Base-by-base conservation (phyloP, 2,113 vertebrate species). In the Pterocles burchelli region DNA sequence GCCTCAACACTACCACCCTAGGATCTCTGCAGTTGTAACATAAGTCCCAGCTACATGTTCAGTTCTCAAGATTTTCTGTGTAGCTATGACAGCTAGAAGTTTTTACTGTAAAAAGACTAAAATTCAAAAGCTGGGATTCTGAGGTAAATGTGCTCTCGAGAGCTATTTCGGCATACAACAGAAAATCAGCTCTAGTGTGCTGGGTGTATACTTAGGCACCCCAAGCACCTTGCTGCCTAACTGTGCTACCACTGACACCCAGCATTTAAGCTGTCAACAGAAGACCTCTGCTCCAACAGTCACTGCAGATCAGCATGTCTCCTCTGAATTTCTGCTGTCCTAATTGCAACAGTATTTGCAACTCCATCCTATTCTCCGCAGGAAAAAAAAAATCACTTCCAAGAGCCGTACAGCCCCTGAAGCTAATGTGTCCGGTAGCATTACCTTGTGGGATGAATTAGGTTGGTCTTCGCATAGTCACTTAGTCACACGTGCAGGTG, bases 271-370 rank as follows among this genome's bases (percentile, higher is more conserved):
- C 46, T 48, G 11, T 28, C 46, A n/a, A 1, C 22, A 38, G 34
- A 16, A 45, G n/a, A 29, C 34, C 11, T 6, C 29, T 67, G 66
- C 26, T 54, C 46, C 72, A 76, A 0, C 24, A 21, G 41, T 10
- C 48, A 9, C 34, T 49, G n/a, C 1, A 1, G 22, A 51, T 57
- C 1, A 0, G 6, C 2, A 1, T 4, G 5, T 26, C 61, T 67
- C 2, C 45, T 16, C 6, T 41, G 36, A 65, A 17, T 48, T 71
- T 55, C 54, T 66, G 52, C 84, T 61, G 34, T n/a, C 46, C 34
- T 48, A 9, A 26, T 59, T 21, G 41, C 29, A 24, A 6, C 24
- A 51, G 11, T 28, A 7, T 63, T 91, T 88, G 54, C 2, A 2
- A 36, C 31, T 80, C 67, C 51, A 4, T 65, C 52, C 59, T 58